These are phyloP conservation scores for Sminthurinus signatus DNA, from an alignment of 1,140 invertebrate genomes.

Conservation along the genomic window DNA sequence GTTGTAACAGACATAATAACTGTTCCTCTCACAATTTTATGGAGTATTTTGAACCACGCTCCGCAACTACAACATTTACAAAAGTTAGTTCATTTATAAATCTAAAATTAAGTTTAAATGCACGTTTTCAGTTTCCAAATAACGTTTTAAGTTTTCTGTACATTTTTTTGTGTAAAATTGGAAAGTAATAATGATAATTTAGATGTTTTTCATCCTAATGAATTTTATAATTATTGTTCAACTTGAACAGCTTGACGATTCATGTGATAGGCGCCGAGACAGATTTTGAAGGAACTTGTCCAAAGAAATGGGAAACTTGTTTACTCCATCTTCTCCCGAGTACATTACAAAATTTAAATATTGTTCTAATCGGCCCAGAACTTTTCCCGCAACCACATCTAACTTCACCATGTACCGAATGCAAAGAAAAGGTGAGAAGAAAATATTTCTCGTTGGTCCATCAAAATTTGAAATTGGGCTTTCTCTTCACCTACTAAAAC, in stretches of 20 bases:
- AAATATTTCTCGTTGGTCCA: not conserved
- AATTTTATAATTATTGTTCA: no score
- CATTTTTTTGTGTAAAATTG: not conserved
- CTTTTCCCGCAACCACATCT: slow-evolving; percentile 50
- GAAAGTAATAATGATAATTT: not conserved
- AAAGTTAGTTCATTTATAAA: slow-evolving; percentile 1
- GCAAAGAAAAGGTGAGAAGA: not conserved
- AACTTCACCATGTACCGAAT: not conserved
- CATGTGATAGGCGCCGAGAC: slow-evolving; percentile 61
- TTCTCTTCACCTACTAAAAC: no score
- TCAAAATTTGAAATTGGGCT: no score
- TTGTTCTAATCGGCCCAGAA: slow-evolving; percentile 60
- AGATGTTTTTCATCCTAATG: not conserved
- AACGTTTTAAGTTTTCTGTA: not conserved
- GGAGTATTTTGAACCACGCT: slow-evolving; percentile 5
- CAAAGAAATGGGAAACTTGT: slow-evolving; percentile 63
- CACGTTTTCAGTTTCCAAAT: not conserved
- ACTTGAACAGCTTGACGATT: slow-evolving; percentile 48
- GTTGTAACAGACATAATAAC: not conserved
- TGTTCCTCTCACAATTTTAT: slow-evolving; percentile 17
- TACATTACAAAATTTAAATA: slow-evolving; percentile 50
- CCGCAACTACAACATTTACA: not conserved
- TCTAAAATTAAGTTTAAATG: not conserved
- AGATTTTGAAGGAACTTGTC: slow-evolving; percentile 59
- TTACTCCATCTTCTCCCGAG: slow-evolving; percentile 57